Base-by-base conservation (phyloP, 2,888 invertebrate genomes). In the Pinctada fucata region DNA sequence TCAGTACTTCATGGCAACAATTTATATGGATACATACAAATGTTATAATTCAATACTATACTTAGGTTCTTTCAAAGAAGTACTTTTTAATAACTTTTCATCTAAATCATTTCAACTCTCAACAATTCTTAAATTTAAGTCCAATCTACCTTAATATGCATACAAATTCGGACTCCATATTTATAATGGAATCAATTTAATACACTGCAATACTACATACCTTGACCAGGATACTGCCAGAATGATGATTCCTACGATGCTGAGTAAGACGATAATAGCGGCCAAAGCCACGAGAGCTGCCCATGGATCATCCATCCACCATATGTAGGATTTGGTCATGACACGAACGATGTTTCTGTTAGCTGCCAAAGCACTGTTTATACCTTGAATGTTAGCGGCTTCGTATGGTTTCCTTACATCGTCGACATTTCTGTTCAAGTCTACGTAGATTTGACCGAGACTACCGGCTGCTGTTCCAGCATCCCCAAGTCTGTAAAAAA, bases 151-250 rank as follows among this genome's bases (percentile, higher is more conserved):
- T 1, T 31, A 31, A 31, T 31, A 31, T 31, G 31, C 31, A 31
- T 1, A 31, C 31, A 31, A 31, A 1, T 31, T 31, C 1, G 31
- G 0, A 31, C 31, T 31, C 31, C 1, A 31, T 31, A 31, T 31
- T 31, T 31, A 31, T 31, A 31, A 31, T 31, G 31, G 31, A 31
- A 31, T 31, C 31, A 31, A 31, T 1, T 1, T 31, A 31, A 1
- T 31, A 31, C 31, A 31, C 0, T 31, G 31, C 3, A 67, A 4
- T 3, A 3, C 3, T 45, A 67, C 79, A 72, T 91, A 97, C 97
- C 96, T 96, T 78, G 96, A 96, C 97, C 97, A 98, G 1, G 97
- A 97, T 72, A 97, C 95, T 92, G 97, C 97, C 78, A 98, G 97
- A 90, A 98, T 97, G 74, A 97, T 95, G 66, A 98, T 97, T 1